Evolutionary conservation across 2,113 vertebrate genomes (phyloP).

Genomic region (Mohoua ochrocephala): DNA sequence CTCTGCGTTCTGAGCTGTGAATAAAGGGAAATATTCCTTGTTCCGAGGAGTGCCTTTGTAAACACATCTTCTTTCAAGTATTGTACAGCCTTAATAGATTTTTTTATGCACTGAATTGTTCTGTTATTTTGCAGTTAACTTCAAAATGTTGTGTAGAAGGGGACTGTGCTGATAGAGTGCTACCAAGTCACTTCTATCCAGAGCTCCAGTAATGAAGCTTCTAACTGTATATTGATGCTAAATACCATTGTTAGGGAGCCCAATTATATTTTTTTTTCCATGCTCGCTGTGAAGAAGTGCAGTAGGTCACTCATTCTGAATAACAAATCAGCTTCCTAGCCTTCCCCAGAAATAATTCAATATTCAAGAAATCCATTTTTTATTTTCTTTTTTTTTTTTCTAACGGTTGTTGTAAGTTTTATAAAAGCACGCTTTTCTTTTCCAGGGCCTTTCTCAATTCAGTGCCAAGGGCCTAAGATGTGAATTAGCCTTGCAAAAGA

Average conservation of each 20-base stretch:
- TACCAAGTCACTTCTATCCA: not conserved
- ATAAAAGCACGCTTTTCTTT: not conserved
- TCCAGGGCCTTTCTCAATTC: not conserved
- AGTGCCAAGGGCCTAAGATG: not conserved
- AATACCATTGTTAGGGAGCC: slow-evolving; percentile 16
- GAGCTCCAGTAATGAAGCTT: not conserved
- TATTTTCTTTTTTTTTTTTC: not conserved
- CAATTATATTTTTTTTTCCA: not conserved
- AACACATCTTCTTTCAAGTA: slow-evolving; percentile 32
- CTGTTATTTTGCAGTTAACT: slow-evolving; percentile 54
- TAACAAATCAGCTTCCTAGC: slow-evolving; percentile 32
- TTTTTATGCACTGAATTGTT: slow-evolving; percentile 34
- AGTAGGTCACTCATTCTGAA: slow-evolving; percentile 5
- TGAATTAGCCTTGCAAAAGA: not conserved
- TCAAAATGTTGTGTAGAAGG: slow-evolving; percentile 35
- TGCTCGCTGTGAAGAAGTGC: not conserved
- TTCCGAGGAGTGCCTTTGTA: slow-evolving; percentile 1
- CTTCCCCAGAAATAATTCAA: not conserved
- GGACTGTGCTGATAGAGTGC: slow-evolving; percentile 2
- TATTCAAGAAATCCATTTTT: not conserved
- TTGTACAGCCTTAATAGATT: slow-evolving; percentile 56
- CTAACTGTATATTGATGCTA: not conserved
- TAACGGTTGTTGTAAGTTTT: not conserved
- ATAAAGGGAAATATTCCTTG: not conserved
- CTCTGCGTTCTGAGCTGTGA: not conserved